A percentile compares a stretch with the other conserved stretches of the same genome.
Conservation (phyloP, 2,888 invertebrate species). For the Steromphala cineraria region DNA sequence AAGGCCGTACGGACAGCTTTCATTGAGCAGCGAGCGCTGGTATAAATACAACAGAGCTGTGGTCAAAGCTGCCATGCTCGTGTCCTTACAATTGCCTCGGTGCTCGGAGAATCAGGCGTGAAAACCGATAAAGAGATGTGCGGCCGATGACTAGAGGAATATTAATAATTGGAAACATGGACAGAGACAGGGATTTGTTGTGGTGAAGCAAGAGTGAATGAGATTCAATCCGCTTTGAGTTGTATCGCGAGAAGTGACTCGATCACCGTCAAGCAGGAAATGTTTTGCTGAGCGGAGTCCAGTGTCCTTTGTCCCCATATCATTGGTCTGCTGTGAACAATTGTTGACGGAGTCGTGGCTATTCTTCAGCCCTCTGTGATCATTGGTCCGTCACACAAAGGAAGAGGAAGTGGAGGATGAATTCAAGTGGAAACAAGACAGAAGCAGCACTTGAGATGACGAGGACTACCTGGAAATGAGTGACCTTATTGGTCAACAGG, state of each 20-base stretch:
- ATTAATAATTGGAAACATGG: slow-evolving; percentile 15
- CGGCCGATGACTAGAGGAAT: slow-evolving; percentile 3
- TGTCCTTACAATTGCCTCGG: not conserved
- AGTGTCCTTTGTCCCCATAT: not conserved
- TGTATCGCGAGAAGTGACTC: too few relatives aligned
- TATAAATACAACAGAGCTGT: not conserved
- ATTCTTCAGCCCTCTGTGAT: not conserved
- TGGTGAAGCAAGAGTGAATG: not conserved
- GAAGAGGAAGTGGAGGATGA: not conserved
- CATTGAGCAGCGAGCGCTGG: too few relatives aligned
- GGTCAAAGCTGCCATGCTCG: not conserved
- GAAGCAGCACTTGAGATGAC: not conserved
- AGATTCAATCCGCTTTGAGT: not conserved
- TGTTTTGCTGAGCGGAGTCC: not conserved
- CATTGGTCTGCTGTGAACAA: not conserved
- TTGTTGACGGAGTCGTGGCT: slow-evolving; percentile 1
- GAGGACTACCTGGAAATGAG: not conserved
- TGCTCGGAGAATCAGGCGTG: not conserved
- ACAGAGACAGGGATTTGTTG: slow-evolving; percentile 1
- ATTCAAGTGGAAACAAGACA: not conserved
- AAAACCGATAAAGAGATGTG: slow-evolving; percentile 1
- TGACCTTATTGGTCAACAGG: not conserved
- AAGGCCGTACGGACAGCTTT: too few relatives aligned
- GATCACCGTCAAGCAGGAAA: not conserved
- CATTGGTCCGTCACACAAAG: not conserved